Evolutionary conservation across 2,113 vertebrate genomes (phyloP).

Genomic region (Mugil cephalus): DNA sequence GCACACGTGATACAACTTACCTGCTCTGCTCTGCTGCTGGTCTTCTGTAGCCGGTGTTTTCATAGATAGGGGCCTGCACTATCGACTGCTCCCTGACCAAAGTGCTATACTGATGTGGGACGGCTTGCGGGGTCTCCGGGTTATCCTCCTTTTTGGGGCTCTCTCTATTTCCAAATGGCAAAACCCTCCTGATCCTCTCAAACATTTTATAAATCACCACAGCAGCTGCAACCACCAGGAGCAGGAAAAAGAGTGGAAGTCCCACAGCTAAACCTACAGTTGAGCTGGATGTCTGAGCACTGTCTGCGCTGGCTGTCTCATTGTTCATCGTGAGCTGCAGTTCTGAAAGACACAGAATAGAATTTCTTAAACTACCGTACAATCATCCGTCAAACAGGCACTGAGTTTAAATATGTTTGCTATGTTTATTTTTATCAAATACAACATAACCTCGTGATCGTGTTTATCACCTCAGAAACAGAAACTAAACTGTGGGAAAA

Average conservation of each 20-base stretch:
- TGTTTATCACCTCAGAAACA: background rate
- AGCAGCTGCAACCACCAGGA: conserved; percentile 21
- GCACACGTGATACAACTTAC: conserved; percentile 33
- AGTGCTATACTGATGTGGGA: conserved; percentile 25
- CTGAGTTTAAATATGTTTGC: background rate
- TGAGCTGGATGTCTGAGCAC: no score
- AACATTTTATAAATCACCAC: conserved; percentile 43
- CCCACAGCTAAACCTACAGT: conserved; percentile 34
- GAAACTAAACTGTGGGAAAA: no score
- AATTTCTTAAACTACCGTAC: no score
- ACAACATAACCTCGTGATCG: no score
- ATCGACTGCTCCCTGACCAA: background rate
- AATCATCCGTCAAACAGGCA: no score
- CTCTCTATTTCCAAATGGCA: conserved; percentile 6
- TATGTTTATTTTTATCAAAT: no score
- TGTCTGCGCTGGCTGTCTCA: no score
- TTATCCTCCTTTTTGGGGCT: conserved; percentile 31
- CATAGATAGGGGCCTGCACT: conserved; percentile 70
- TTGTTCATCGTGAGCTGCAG: conserved; percentile 63
- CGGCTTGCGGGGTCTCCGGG: background rate
- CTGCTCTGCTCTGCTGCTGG: background rate
- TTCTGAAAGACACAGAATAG: background rate
- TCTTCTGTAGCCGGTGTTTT: conserved; percentile 53
- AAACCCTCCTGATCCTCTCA: conserved; percentile 4
- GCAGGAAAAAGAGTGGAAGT: conserved; percentile 61